Percentiles rank a stretch among this genome's conserved stretches.
Conservation (phyloP, 2,113 vertebrate species). For the Rhabdornis inornatus region DNA sequence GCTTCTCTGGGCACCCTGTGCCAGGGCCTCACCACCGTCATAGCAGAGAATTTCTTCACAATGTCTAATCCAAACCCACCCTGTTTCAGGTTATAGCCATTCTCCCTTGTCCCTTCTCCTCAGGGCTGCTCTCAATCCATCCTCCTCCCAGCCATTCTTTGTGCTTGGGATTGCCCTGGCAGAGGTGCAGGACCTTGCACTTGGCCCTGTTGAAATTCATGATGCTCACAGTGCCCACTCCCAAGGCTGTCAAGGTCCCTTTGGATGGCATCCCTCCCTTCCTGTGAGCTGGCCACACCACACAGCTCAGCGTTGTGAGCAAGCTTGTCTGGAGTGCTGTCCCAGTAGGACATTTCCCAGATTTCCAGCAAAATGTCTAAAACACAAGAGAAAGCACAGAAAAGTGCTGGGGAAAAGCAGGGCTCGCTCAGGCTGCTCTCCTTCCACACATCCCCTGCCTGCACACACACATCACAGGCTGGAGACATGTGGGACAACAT, state of each 20-base stretch:
- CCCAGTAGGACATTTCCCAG: neutral
- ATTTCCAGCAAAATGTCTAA: neutral
- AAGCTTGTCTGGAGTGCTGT: neutral
- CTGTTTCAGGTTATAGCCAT: neutral
- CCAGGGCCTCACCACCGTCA: accelerated
- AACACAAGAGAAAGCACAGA: neutral
- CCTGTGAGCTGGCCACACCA: accelerated
- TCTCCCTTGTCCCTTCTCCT: neutral
- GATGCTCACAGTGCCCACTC: neutral
- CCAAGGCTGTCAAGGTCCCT: neutral
- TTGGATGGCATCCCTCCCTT: neutral
- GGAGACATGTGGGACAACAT: neutral
- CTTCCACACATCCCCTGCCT: neutral
- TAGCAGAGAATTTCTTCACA: accelerated
- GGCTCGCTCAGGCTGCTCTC: accelerated
- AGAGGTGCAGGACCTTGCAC: neutral
- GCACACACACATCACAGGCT: neutral
- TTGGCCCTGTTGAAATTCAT: neutral
- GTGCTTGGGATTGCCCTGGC: neutral
- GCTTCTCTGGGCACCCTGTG: neutral
- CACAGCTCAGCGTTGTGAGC: neutral
- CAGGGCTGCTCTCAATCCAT: neutral
- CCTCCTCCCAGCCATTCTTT: neutral
- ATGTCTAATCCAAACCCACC: neutral
- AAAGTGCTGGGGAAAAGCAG: neutral